Evolutionary conservation across 2,113 vertebrate species (phyloP), one percentile per base, ranked within the genome.

Genomic region (Burhinus bistriatus): DNA sequence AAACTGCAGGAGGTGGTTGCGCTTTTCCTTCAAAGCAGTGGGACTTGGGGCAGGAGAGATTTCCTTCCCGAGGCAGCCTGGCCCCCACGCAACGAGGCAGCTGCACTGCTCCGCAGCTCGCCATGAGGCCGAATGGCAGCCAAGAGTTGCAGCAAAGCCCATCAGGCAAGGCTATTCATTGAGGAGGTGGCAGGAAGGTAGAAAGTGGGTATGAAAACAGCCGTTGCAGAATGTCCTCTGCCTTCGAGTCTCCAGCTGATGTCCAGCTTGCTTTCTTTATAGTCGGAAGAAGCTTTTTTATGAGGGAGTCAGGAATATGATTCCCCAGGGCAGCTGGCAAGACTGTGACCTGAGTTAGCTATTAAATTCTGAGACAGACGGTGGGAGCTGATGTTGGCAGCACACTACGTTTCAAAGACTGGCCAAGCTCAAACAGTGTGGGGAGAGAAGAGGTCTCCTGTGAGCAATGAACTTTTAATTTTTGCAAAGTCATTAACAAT

Each of bases 351-450:
- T 44, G 49, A 81, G 38, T 66, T 87, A 55, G 71, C 49, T 81
- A 10, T 29, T 78, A 55, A 76, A 87, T 71, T 81, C 44, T 51
- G 14, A 70, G 80, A 47, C 80, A 87, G 64, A 49, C 3, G 32
- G 45, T 44, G 23, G 38, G 68, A 92, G 42, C 51, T 92, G 83
- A 59, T 90, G 69, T 64, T 92, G 86, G 69, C 88, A 87, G 47
- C 3, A 2, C 1, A 1, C 45, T 42, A 4, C 0, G 0, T 83
- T 92, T 90, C 44, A 42, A 71, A 85, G 52, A 52, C 51, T 36
- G 36, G 32, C 52, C 32, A 59, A 25, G 44, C 64, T 88, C 29
- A 51, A 52, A 59, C 6, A 70, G 25, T 3, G 0, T 18, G 44
- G 9, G 15, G 55, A 84, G 64, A 58, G 40, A 61, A 77, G 26